Evolutionary conservation across 2,888 invertebrate genomes (phyloP), one percentile per base, ranked within the genome.

Genomic region (Drosophila mayaguana): DNA sequence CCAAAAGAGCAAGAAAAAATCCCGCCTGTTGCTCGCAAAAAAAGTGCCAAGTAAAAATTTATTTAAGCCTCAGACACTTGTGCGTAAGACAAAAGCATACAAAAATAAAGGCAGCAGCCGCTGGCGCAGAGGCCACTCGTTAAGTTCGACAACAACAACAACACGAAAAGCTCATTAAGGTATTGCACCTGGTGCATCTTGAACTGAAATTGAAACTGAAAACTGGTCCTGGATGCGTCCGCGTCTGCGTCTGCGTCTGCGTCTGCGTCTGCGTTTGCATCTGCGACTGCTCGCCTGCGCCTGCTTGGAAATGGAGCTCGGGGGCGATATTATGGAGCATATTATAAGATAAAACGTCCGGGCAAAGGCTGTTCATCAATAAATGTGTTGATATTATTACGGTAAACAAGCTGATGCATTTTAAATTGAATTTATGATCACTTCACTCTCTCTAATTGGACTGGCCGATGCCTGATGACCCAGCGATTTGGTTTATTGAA

Each of bases 371-470:
- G 61, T 60, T 34, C 50, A 34, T 50, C 86, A 73, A 56, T 86
- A 85, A 86, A 89, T 86, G 90, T 88, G 88, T 88, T 82, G 85
- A 86, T 86, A 89, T 88, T 86, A 89, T 88, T 86, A 89, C 88
- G 78, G 86, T 88, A 88, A 89, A 89, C 83, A 88, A 72, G 43
- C 76, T 89, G 88, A 86, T 86, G 86, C 74, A 75, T 89, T 88
- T 86, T 89, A 86, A 89, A 86, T 86, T 86, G 86, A 86, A 78
- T 86, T 88, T 80, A 77, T 80, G 69, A 72, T 75, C 74, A 80
- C 63, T 57, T n/a, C 28, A 28, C 59, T 69, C 78, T 72, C 87
- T 78, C 74, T 84, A 89, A 89, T 86, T 84, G 83, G 83, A 46
- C 22, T n/a, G 16, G 8, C 3, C 7, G 22, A 9, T 2, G 32